Base-by-base conservation (phyloP, 2,888 invertebrate species). In the Agriopis leucophaearia region DNA sequence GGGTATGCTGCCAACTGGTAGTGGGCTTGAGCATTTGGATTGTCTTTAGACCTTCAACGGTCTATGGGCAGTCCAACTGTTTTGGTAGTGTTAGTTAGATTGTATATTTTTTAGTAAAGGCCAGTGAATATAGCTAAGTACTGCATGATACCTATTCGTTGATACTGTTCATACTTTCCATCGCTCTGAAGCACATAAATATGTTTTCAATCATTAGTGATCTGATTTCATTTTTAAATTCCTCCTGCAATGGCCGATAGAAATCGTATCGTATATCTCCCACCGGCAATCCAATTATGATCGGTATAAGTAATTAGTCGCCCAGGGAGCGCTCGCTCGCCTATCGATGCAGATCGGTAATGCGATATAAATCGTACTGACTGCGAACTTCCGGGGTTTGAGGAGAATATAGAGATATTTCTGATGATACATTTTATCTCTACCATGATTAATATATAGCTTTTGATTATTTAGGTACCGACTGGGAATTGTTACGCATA, bases 291-390 rank as follows among this genome's bases (percentile, higher is more conserved):
- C 77, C 81, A 82, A 82, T 81, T 79, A 82, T 78, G 74, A 78
- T 76, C 81, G 74, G 78, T 75, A n/a, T n/a, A 76, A 81, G 81
- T 83, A 81, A 83, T 81, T 81, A 81, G 78, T 78, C 78, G 71
- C 73, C 74, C 74, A 64, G 81, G 78, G 79, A 78, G 67, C 70
- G 71, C 74, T 74, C 69, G 69, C 67, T 68, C 76, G 62, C 67
- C 66, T 73, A 77, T 67, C 69, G 77, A 76, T 75, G 76, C 75
- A 78, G 77, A 81, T 78, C 75, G 74, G 60, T 69, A 69, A 69
- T 56, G 56, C 59, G 68, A 69, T 69, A 69, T 50, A 56, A 64
- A 69, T 64, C 64, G 56, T 44, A 64, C 54, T 45, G 42, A 18
- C 61, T 56, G 59, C 13, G 10, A 56, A 56, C 63, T 55, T 60